phyloP scores from a whole-genome alignment of 2,113 vertebrate genomes.

The Syngnathus floridae region DNA sequence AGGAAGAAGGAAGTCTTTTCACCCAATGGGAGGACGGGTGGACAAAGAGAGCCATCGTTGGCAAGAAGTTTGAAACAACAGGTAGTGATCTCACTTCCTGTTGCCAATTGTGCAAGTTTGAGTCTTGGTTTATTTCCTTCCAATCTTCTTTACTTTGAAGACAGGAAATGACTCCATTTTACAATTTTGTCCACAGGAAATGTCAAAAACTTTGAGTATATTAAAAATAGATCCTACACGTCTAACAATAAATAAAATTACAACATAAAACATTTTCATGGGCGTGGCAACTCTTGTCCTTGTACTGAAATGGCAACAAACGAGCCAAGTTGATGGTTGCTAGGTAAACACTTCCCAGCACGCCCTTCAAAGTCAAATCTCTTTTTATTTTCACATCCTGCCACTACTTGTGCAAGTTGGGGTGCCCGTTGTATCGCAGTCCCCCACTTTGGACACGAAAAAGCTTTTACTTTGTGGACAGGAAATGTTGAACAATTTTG shows the following conservation, averaged over 20 bases:
- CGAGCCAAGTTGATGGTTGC: too few species aligned
- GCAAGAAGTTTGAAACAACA: constrained; percentile 42
- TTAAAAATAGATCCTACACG: too few species aligned
- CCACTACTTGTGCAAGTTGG: too few species aligned
- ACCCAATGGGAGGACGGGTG: constrained; percentile 19
- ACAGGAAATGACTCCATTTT: not conserved
- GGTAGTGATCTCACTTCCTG: constrained; percentile 39
- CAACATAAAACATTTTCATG: too few species aligned
- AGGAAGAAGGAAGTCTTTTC: constrained; percentile 9
- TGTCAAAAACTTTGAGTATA: not conserved
- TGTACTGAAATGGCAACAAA: too few species aligned
- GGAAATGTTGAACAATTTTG: not conserved
- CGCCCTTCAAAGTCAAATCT: too few species aligned
- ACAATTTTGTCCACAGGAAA: not conserved
- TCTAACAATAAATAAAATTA: not conserved
- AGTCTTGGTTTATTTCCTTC: not conserved
- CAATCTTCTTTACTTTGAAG: not conserved
- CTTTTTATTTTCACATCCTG: too few species aligned
- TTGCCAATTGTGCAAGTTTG: constrained; percentile 64
- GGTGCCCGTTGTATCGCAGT: too few species aligned
- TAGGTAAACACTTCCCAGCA: too few species aligned
- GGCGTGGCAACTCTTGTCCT: too few species aligned
- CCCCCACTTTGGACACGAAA: not conserved
- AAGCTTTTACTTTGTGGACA: not conserved
- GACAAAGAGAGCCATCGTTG: constrained; percentile 28